These are phyloP conservation scores for Tetanocera ferruginea DNA, from an alignment of 2,888 invertebrate species.

Conservation along the genomic window DNA sequence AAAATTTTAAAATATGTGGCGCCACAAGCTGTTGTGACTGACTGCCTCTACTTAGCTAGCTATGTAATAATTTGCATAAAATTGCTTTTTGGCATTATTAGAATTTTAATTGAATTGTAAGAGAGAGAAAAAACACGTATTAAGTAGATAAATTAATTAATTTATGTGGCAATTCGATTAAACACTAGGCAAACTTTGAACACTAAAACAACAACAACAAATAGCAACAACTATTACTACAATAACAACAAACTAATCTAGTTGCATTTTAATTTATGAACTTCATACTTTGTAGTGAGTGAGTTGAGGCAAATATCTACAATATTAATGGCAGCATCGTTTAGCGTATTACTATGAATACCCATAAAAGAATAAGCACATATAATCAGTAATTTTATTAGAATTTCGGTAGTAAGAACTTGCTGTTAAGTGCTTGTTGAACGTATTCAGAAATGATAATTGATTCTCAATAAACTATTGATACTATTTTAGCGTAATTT, in stretches of 20 bases:
- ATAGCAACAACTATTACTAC: conserved; percentile 4
- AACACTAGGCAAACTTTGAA: too few relatives aligned
- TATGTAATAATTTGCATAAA: conserved; percentile 10
- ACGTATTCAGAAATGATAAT: too few relatives aligned
- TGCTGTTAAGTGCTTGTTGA: too few relatives aligned
- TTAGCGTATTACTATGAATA: too few relatives aligned
- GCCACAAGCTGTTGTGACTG: not conserved
- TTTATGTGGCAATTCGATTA: conserved; percentile 1
- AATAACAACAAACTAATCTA: conserved; percentile 32
- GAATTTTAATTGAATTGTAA: conserved; percentile 21
- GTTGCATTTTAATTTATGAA: too few relatives aligned
- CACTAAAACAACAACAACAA: conserved; percentile 2
- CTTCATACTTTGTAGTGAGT: not conserved
- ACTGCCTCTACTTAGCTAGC: too few relatives aligned
- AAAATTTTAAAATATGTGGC: not conserved
- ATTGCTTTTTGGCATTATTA: conserved; percentile 6
- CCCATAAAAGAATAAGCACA: too few relatives aligned
- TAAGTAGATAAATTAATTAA: conserved; percentile 8
- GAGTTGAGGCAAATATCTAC: not conserved
- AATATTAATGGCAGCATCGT: too few relatives aligned
- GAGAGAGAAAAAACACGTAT: conserved; percentile 6
- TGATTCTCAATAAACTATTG: too few relatives aligned
- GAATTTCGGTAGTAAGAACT: too few relatives aligned
- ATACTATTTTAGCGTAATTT: too few relatives aligned
- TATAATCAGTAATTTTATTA: too few relatives aligned